Percentiles rank a stretch among this genome's conserved stretches.
Conservation (phyloP, 2,888 invertebrate genomes). For the Cryptocephalus primarius region DNA sequence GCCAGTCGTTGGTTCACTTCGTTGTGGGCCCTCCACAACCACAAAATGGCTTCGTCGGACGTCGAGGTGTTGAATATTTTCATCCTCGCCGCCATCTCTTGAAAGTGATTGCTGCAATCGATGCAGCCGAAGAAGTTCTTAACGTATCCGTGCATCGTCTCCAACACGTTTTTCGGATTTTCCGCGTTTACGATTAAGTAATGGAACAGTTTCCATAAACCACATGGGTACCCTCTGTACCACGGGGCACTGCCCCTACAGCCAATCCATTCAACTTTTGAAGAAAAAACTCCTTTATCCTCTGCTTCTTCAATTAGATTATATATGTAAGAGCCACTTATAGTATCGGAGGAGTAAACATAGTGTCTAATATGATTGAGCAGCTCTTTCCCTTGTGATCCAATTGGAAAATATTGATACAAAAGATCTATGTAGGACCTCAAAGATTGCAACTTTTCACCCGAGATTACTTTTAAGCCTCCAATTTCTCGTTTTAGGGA, state of each 20-base stretch:
- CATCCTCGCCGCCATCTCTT: slow-evolving; percentile 65
- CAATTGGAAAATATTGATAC: slow-evolving; percentile 69
- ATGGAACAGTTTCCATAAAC: slow-evolving; percentile 92
- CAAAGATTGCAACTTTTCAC: slow-evolving; percentile 62
- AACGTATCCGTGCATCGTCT: slow-evolving; percentile 79
- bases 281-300: slow-evolving; percentile 47
- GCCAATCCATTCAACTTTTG: slow-evolving; percentile 55
- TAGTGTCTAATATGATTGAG: slow-evolving; percentile 49
- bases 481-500: slow-evolving; percentile 77
- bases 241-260: slow-evolving; percentile 70
- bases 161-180: slow-evolving; percentile 53
- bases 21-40: slow-evolving; percentile 94
- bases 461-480: slow-evolving; percentile 53
- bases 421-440: slow-evolving; percentile 62
- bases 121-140: slow-evolving; percentile 89
- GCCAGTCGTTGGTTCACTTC: slow-evolving; percentile 80
- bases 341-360: slow-evolving; percentile 38
- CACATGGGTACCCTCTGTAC: slow-evolving; percentile 84
- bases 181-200: slow-evolving; percentile 74
- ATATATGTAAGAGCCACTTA: slow-evolving; percentile 51
- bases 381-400: slow-evolving; percentile 52
- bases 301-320: slow-evolving; percentile 43
- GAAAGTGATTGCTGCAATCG: slow-evolving; percentile 83
- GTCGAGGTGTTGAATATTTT: slow-evolving; percentile 58
- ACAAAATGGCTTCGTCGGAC: slow-evolving; percentile 69